These are phyloP conservation scores for Drosophila borealis DNA, from an alignment of 2,888 invertebrate species.

Conservation along the genomic window DNA sequence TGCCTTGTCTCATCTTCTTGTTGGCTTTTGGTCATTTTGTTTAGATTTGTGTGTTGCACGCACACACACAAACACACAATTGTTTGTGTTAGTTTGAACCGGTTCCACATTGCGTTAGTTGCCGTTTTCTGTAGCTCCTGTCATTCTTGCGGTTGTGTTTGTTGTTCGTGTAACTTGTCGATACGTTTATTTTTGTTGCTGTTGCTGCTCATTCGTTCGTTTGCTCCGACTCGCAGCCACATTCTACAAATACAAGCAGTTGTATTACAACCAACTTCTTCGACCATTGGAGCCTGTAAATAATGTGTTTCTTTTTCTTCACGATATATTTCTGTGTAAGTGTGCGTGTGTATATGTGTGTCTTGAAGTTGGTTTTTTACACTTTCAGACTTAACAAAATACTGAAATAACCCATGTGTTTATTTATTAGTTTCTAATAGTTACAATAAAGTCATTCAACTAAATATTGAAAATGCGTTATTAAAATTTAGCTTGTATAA, in stretches of 20 bases:
- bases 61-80: slow-evolving; percentile 18
- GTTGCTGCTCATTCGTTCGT: slow-evolving; percentile 28
- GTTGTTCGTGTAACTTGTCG: slow-evolving; percentile 60
- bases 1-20: slow-evolving; percentile 65
- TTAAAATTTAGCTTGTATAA: too few species aligned
- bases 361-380: slow-evolving; percentile 1
- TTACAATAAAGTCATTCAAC: too few species aligned
- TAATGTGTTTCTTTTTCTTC: slow-evolving; percentile 15
- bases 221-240: slow-evolving; percentile 36
- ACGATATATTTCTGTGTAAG: slow-evolving; percentile 5
- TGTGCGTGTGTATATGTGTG: background rate
- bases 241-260: slow-evolving; percentile 78
- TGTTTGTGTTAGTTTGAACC: slow-evolving; percentile 58
- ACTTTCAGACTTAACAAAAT: slow-evolving; percentile 3
- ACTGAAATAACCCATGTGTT: slow-evolving; percentile 12
- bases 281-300: slow-evolving; percentile 47
- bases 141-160: slow-evolving; percentile 53
- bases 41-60: slow-evolving; percentile 52
- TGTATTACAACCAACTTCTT: slow-evolving; percentile 80
- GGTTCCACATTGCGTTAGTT: slow-evolving; percentile 74
- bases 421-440: background rate
- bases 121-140: slow-evolving; percentile 54
- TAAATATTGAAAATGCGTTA: too few species aligned
- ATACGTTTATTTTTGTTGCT: slow-evolving; percentile 44
- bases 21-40: slow-evolving; percentile 69